Percentiles rank a stretch among this genome's conserved stretches.
Conservation (phyloP, 64 coral and sea anemone genomes). For the Acropora yongei region DNA sequence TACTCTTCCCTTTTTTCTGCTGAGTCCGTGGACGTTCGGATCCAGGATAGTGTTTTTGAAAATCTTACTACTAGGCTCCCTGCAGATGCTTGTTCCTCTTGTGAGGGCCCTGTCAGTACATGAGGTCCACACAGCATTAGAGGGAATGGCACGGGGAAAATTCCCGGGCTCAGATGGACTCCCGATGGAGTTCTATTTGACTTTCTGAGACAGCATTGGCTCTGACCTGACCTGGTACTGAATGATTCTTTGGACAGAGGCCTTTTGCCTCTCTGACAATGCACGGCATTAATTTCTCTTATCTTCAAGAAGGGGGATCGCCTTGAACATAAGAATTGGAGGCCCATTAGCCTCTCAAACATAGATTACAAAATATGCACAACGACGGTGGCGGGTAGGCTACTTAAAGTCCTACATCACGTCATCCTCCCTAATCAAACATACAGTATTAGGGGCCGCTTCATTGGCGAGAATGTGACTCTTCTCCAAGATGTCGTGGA, state of each 20-base stretch:
- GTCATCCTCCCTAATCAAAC: slow-evolving; percentile 6
- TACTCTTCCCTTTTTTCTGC: neutral
- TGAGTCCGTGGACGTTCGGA: neutral
- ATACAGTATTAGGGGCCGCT: neutral
- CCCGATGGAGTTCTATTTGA: too few relatives aligned
- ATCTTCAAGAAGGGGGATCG: slow-evolving; percentile 22
- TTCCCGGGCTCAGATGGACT: too few relatives aligned
- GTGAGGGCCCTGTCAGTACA: neutral
- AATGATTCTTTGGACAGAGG: too few relatives aligned
- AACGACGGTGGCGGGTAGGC: neutral
- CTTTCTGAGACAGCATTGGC: neutral
- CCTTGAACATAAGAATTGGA: neutral
- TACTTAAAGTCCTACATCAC: neutral
- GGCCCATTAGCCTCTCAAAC: neutral
- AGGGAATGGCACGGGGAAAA: neutral
- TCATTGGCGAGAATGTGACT: slow-evolving; percentile 36
- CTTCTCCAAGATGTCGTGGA: neutral
- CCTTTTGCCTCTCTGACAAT: too few relatives aligned
- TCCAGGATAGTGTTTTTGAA: neutral
- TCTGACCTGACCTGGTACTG: neutral
- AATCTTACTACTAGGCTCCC: neutral
- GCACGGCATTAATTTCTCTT: too few relatives aligned
- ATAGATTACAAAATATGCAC: slow-evolving; percentile 13
- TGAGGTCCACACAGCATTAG: neutral
- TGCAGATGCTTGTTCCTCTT: neutral